Conservation (phyloP, 2,888 invertebrate species). For the Pseudoips prasinana region DNA sequence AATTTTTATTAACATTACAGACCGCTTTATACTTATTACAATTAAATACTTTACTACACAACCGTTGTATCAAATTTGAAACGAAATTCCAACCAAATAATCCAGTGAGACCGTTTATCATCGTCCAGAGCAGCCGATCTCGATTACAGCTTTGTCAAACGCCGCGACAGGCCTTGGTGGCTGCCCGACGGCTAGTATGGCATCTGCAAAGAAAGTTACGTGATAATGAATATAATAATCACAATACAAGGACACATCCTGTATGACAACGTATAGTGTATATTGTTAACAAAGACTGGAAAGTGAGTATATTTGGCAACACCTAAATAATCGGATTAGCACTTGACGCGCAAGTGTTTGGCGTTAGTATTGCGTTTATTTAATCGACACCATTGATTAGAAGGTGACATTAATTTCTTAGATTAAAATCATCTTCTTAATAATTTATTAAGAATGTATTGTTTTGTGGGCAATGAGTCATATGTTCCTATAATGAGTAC, state of each 20-base stretch:
- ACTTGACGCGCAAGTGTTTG: constrained; percentile 1
- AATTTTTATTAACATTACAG: constrained; percentile 31
- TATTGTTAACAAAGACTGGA: constrained; percentile 1
- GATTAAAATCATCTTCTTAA: too few relatives aligned
- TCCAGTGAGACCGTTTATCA: too few relatives aligned
- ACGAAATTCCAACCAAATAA: too few relatives aligned
- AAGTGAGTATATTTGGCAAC: constrained; percentile 4
- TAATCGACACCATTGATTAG: too few relatives aligned
- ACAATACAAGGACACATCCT: background rate
- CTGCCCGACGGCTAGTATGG: constrained; percentile 68
- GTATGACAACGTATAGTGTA: background rate
- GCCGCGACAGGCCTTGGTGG: constrained; percentile 70
- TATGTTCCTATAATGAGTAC: too few relatives aligned
- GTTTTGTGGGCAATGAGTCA: too few relatives aligned
- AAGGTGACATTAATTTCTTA: too few relatives aligned
- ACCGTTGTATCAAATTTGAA: constrained; percentile 9
- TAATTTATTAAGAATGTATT: too few relatives aligned
- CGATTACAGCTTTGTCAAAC: constrained; percentile 69
- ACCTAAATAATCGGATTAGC: constrained; percentile 3
- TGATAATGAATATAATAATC: constrained; percentile 3
- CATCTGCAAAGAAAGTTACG: constrained; percentile 59
- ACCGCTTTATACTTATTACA: constrained; percentile 19
- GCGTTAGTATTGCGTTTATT: background rate
- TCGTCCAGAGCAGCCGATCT: constrained; percentile 37
- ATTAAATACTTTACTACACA: constrained; percentile 17